A percentile compares a stretch with the other conserved stretches of the same genome.
Evolutionary conservation across 2,113 vertebrate genomes (phyloP).

Genomic region (Mixornis gularis): DNA sequence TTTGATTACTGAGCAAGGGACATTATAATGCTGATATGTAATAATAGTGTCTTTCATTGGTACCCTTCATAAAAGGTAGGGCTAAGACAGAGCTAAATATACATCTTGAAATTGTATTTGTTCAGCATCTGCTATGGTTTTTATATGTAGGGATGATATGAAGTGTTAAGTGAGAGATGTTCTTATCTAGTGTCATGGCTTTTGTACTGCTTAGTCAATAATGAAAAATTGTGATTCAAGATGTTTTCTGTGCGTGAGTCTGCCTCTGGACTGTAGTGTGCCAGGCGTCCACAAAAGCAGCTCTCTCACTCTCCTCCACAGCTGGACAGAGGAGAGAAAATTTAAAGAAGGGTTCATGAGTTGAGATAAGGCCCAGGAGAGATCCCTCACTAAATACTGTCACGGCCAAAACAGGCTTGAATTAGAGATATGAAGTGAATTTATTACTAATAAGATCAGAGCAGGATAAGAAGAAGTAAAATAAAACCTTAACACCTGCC

Average conservation of each 20-base stretch:
- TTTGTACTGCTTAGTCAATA: neutral
- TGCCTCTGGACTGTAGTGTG: neutral
- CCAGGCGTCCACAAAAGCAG: neutral
- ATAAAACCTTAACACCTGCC: neutral
- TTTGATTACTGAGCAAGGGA: neutral
- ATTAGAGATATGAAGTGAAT: neutral
- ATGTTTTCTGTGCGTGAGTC: neutral
- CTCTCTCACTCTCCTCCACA: neutral
- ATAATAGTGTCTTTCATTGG: neutral
- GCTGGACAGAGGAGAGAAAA: neutral
- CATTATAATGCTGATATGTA: neutral
- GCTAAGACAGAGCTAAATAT: neutral
- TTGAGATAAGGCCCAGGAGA: neutral
- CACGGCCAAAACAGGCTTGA: neutral
- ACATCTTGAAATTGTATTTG: neutral
- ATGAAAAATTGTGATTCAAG: neutral
- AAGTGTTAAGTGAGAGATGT: neutral
- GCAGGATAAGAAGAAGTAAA: neutral
- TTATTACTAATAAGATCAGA: neutral
- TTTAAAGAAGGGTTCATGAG: neutral
- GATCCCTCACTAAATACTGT: neutral
- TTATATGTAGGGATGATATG: neutral
- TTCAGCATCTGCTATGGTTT: neutral
- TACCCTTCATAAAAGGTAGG: neutral
- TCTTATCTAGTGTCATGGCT: neutral